Evolutionary conservation across 30 jellyfish, hydroid and myxozoan species (phyloP).

Genomic region (Clytia hemisphaerica): DNA sequence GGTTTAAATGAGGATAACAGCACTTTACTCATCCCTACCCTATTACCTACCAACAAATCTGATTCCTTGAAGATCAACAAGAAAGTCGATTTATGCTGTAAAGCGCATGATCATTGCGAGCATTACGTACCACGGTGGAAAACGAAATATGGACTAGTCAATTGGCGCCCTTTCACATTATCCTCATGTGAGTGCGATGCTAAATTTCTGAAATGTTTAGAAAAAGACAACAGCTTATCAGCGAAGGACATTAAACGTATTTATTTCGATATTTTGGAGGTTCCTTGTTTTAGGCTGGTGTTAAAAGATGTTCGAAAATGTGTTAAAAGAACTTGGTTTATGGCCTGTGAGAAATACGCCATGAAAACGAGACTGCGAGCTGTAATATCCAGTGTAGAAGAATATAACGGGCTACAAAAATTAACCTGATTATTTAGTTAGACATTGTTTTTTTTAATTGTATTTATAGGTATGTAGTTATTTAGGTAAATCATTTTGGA

Average conservation of each 20-base stretch:
- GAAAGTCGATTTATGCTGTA: conserved; percentile 56
- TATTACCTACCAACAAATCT: too few relatives aligned
- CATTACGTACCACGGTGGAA: conserved; percentile 63
- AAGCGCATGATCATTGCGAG: conserved; percentile 79
- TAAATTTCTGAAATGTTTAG: conserved; percentile 47
- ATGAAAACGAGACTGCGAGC: conserved; percentile 48
- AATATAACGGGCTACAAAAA: too few relatives aligned
- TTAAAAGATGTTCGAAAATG: conserved; percentile 37
- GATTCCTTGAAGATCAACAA: neutral
- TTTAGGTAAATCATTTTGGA: too few relatives aligned
- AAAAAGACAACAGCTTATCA: conserved; percentile 33
- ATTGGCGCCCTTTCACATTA: conserved; percentile 89
- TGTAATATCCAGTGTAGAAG: too few relatives aligned
- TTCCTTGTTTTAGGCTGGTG: conserved; percentile 68
- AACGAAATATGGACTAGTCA: conserved; percentile 43
- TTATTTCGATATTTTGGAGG: conserved; percentile 60
- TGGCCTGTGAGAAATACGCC: conserved; percentile 48
- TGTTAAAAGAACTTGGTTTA: conserved; percentile 77
- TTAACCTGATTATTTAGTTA: too few relatives aligned
- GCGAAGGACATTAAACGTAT: conserved; percentile 58
- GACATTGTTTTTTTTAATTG: too few relatives aligned
- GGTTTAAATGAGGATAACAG: neutral
- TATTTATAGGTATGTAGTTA: too few relatives aligned
- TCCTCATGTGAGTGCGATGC: conserved; percentile 76
- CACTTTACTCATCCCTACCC: too few relatives aligned